Percentiles rank a stretch among this genome's conserved stretches.
phyloP scores from a whole-genome alignment of 1,140 invertebrate genomes.

The Bombyx mori region DNA sequence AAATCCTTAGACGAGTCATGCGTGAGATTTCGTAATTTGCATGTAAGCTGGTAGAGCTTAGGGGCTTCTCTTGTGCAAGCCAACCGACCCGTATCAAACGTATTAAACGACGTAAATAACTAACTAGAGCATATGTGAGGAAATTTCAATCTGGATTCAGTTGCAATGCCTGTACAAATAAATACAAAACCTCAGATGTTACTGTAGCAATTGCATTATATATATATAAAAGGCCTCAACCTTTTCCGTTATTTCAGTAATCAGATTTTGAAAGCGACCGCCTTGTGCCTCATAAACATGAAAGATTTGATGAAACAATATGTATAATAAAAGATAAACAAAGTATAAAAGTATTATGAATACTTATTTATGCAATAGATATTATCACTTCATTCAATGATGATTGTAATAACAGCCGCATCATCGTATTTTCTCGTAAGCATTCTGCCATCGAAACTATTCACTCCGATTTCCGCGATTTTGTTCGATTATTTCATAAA shows the following conservation, averaged over 20 bases:
- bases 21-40: conserved; percentile 32
- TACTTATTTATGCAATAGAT: too few relatives aligned
- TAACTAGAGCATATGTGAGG: conserved; percentile 21
- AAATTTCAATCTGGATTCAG: conserved; percentile 11
- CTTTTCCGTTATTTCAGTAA: not conserved
- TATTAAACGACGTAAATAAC: conserved; percentile 48
- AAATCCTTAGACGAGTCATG: conserved; percentile 20
- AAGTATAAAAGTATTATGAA: too few relatives aligned
- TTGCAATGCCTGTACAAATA: conserved; percentile 4
- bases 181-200: conserved; percentile 1
- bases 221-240: not conserved
- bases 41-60: conserved; percentile 40
- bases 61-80: conserved; percentile 51
- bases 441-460: too few relatives aligned
- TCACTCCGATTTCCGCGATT: too few relatives aligned
- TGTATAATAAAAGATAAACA: too few relatives aligned
- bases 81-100: conserved; percentile 37
- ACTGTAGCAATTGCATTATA: not conserved
- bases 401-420: too few relatives aligned
- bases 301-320: too few relatives aligned
- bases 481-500: too few relatives aligned
- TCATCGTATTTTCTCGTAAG: too few relatives aligned
- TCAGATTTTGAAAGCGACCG: too few relatives aligned
- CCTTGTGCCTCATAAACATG: too few relatives aligned
- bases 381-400: too few relatives aligned